Evolutionary conservation across 2,888 invertebrate genomes (phyloP), one percentile per base, ranked within the genome.

Genomic region (Lobophora halterata): DNA sequence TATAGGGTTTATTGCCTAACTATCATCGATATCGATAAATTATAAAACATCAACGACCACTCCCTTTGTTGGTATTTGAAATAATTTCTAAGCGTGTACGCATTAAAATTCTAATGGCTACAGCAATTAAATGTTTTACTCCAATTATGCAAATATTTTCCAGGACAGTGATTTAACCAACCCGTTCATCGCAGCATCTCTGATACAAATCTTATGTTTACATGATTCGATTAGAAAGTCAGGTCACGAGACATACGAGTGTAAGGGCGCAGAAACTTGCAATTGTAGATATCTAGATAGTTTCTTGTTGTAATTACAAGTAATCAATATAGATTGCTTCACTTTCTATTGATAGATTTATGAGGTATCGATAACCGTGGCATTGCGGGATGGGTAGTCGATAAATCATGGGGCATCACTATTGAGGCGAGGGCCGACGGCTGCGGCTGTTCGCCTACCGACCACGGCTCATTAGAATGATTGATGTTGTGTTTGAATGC

Each of bases 391-490:
- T 41, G 33, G 32, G 46, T 16, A 33, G 51, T 63, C 61, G 63
- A 67, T 61, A 67, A 55, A 58, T 55, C 53, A 61, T 50, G 37
- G 43, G 43, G 46, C 75, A 69, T 69, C 78, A 70, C 79, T 76
- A 73, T 38, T 13, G 33, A 23, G 49, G 71, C 64, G 72, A 70
- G 59, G 63, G 61, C 65, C 61, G 56, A 50, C 47, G 48, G 49
- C 49, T 41, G 59, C 48, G 67, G 64, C 65, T 41, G 59, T 44
- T 61, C 61, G 49, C 71, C 69, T 68, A 72, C 73, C 61, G 66
- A 59, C 64, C 56, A 47, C 46, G 58, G 71, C 79, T 86, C 80
- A 85, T 86, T 86, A 83, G 76, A 77, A 86, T 87, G 86, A 87
- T 85, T 79, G 85, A 87, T 85, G 78, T 71, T 61, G 63, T 75